A percentile compares a stretch with the other conserved stretches of the same genome.
These are phyloP conservation scores for Littorina saxatilis DNA, from an alignment of 1,140 invertebrate genomes.

Conservation along the genomic window DNA sequence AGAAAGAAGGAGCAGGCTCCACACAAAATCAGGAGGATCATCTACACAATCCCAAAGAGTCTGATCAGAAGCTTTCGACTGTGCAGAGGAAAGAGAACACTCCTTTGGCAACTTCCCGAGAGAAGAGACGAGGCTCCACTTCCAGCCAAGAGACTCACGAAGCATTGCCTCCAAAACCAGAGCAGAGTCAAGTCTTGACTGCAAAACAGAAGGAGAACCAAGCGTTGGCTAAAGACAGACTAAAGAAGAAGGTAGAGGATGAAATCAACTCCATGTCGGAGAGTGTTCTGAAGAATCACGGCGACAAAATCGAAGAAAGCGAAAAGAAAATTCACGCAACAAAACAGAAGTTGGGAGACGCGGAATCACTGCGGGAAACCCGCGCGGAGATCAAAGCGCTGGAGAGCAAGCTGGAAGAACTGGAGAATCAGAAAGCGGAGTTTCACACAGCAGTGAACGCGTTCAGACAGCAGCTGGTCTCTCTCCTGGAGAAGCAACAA, in stretches of 20 bases:
- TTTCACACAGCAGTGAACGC: slow-evolving; percentile 46
- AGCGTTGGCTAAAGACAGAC: neutral
- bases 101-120: neutral
- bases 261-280: slow-evolving; percentile 14
- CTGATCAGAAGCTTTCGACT: neutral
- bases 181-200: no score
- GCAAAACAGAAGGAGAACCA: neutral
- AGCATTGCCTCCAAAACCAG: no score
- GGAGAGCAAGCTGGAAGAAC: slow-evolving; percentile 59
- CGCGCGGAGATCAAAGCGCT: slow-evolving; percentile 42
- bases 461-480: slow-evolving; percentile 42
- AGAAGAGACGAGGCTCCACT: neutral
- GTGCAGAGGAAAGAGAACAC: no score
- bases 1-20: neutral
- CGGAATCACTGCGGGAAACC: neutral
- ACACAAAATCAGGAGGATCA: neutral
- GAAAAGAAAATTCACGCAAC: slow-evolving; percentile 8
- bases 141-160: neutral
- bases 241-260: neutral
- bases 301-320: neutral
- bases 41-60: neutral
- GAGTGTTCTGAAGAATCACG: neutral
- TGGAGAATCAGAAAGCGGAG: slow-evolving; percentile 52
- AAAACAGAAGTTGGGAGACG: neutral
- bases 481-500: slow-evolving; percentile 22